Base-by-base conservation (phyloP, 1,140 invertebrate species). In the Drosophila nigromelanica region DNA sequence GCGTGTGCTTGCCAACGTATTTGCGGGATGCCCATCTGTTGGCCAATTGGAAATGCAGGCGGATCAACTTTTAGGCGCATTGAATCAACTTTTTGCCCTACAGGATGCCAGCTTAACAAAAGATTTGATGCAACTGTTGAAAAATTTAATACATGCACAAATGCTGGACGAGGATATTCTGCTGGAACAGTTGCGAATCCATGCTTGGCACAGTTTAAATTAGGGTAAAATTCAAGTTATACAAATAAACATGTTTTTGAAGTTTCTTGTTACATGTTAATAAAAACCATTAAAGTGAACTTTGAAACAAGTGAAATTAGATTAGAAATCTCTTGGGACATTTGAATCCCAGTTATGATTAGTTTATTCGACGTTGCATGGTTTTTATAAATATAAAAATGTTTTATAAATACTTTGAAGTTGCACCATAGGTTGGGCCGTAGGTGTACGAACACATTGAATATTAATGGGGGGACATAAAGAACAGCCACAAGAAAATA, bases 71-170 rank as follows among this genome's bases (percentile, higher is more conserved):
- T 21, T 73, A 2, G 8, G 12, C 11, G 30, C 33, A 0, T 42
- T 91, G 1, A 91, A 91, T 40, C 63, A 73, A 35, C 45, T 90
- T 0, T 90, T 90, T 73, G 54, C 37, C 0, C 15, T 85, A 10
- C 51, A n/a, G 4, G 51, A 85, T 8, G 0, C 30, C 0, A n/a
- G 24, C 12, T 37, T 90, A 5, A 76, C 27, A 0, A 8, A 2
- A 27, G 80, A 87, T 10, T 35, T 76, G 7, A 47, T 90, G 58
- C 80, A 63, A 15, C 33, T 85, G 15, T 39, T 80, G 0, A 76
- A 33, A 15, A 87, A 87, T 45, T 48, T 48, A 5, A 15, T 71
- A 12, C 18, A 37, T 1, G 11, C 71, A 0, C 70, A 73, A 4
- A 8, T 58, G 0, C 4, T 63, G 1, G 58, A 73, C 3, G 54